These are phyloP conservation scores for Orthochromis malagaraziensis DNA, from an alignment of 2,113 vertebrate species.

Conservation along the genomic window DNA sequence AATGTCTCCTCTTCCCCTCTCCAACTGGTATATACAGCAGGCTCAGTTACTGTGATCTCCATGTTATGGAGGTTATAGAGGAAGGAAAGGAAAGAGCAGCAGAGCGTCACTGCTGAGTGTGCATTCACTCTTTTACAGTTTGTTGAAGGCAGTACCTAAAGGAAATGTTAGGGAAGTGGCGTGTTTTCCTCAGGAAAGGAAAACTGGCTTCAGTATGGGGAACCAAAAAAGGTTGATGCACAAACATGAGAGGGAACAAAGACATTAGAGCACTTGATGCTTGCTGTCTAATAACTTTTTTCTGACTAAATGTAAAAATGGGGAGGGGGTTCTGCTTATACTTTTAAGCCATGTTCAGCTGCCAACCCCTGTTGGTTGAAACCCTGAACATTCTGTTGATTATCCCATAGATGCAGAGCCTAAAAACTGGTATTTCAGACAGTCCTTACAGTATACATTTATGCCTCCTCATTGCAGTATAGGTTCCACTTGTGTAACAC, in stretches of 20 bases:
- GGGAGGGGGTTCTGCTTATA: not conserved
- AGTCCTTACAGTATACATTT: not conserved
- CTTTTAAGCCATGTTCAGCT: not conserved
- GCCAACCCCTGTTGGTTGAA: not conserved
- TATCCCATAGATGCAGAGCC: not conserved
- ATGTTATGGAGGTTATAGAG: not conserved
- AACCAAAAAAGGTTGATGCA: not conserved
- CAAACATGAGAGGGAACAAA: not conserved
- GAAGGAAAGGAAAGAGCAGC: not conserved
- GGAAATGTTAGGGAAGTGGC: not conserved
- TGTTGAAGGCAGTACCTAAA: not conserved
- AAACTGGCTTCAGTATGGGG: not conserved
- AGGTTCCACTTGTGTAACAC: not conserved
- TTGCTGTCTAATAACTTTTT: not conserved
- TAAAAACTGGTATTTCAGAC: not conserved
- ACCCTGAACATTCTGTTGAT: not conserved
- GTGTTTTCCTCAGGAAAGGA: not conserved
- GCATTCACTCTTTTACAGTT: not conserved
- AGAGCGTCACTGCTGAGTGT: not conserved
- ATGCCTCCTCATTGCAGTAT: not conserved
- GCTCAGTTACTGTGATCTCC: slow-evolving; percentile 41
- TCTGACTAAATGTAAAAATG: not conserved
- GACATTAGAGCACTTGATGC: not conserved
- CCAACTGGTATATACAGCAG: slow-evolving; percentile 42
- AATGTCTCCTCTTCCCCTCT: not conserved